Evolutionary conservation across 2,113 vertebrate genomes (phyloP), one percentile per base, ranked within the genome.

Genomic region (Rafetus swinhoei): DNA sequence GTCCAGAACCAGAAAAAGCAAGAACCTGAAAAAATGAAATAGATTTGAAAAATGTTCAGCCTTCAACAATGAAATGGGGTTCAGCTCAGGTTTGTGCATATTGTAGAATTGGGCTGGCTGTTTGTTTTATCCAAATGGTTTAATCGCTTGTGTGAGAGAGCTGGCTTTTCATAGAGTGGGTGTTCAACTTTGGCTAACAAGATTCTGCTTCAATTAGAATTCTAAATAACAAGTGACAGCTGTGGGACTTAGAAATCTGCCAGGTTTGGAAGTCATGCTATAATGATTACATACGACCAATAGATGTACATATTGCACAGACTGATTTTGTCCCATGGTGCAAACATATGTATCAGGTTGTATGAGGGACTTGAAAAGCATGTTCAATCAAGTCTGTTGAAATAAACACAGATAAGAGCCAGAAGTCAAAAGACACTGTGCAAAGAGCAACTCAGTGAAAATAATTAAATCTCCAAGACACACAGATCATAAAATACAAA

Each of bases 181-280:
- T 82, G 76, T 90, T 96, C 35, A 57, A 4, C 91, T 96, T 94
- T 80, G 89, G 80, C 89, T 93, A 56, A 85, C 80, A 87, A 79
- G 77, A 80, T 85, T 35, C 62, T 91, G 0, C 86, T 95, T 90
- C 45, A 9, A 32, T 84, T 94, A 50, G 62, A 91, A 84, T 90
- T 94, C 83, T 86, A 82, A 91, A 35, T 87, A 88, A 90, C 72
- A 84, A 85, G n/a, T 92, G 79, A 72, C 77, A 87, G 57, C 76
- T 84, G 62, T 22, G 11, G 27, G 84, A 84, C 53, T 90, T 86
- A n/a, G 24, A 77, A 25, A 81, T 90, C 18, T 53, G 7, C 72
- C 6, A 45, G 52, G 9, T 74, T 85, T 88, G 85, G 59, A 88
- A 95, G 24, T 85, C 82, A 55, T 4, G 50, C 35, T 65, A 8